Percentiles rank a stretch among this genome's conserved stretches.
Evolutionary conservation across 2,888 invertebrate genomes (phyloP).

Genomic region (Pollenia angustigena): DNA sequence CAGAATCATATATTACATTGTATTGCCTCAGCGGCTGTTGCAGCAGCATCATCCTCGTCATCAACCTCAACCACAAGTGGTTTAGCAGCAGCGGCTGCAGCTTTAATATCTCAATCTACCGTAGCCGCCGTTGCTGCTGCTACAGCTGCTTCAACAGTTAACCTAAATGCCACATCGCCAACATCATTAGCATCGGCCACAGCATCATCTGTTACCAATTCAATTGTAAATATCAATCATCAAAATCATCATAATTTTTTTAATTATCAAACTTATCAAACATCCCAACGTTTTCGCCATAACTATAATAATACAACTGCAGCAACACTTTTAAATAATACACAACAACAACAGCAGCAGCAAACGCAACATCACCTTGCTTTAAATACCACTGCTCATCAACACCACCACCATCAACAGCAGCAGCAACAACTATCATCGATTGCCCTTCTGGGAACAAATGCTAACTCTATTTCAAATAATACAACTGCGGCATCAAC

Average conservation of each 20-base stretch:
- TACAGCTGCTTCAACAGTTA: conserved; percentile 78
- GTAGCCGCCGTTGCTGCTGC: conserved; percentile 70
- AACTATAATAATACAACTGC: conserved; percentile 62
- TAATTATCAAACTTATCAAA: conserved; percentile 76
- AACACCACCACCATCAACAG: conserved; percentile 48
- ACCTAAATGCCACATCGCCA: conserved; percentile 73
- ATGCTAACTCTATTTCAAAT: conserved; percentile 45
- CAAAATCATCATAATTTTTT: conserved; percentile 75
- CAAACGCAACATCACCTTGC: conserved; percentile 63
- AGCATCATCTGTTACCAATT: conserved; percentile 72
- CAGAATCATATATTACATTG: conserved; percentile 77
- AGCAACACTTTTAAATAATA: conserved; percentile 57
- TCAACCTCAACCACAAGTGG: conserved; percentile 62
- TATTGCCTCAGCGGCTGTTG: conserved; percentile 75
- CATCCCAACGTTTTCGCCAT: conserved; percentile 68
- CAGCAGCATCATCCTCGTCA: conserved; percentile 76
- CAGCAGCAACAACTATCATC: conserved; percentile 49
- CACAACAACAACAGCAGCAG: conserved; percentile 55
- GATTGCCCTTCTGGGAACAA: conserved; percentile 36
- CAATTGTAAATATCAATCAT: conserved; percentile 81
- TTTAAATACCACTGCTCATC: conserved; percentile 21
- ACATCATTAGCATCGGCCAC: conserved; percentile 72
- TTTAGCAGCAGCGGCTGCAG: conserved; percentile 73
- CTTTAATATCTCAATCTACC: conserved; percentile 71
- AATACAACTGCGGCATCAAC: conserved; percentile 35